These are phyloP conservation scores for Dasypolia templi DNA, from an alignment of 2,888 invertebrate species.

Conservation along the genomic window DNA sequence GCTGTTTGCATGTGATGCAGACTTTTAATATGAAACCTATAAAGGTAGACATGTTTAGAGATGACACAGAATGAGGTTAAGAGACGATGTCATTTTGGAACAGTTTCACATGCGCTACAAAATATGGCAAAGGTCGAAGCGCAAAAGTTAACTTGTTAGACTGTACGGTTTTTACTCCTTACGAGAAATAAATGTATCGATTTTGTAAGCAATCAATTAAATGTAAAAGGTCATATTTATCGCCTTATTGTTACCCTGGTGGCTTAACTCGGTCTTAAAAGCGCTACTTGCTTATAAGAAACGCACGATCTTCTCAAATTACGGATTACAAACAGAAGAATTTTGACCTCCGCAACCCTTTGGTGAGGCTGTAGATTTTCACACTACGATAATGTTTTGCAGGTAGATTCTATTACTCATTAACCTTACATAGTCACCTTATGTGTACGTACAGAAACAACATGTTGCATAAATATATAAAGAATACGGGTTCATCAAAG, in stretches of 20 bases:
- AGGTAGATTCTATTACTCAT: conserved; percentile 28
- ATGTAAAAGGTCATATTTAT: conserved; percentile 4
- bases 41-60: conserved; percentile 15
- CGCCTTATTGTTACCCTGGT: conserved; percentile 23
- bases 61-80: conserved; percentile 15
- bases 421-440: conserved; percentile 9
- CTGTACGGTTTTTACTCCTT: background rate
- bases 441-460: background rate
- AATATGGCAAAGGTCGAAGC: conserved; percentile 3
- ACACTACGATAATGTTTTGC: conserved; percentile 37
- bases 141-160: background rate
- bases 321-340: conserved; percentile 22
- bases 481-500: background rate
- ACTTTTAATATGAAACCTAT: conserved; percentile 24
- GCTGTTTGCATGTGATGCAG: too few relatives aligned
- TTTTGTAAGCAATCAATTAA: conserved; percentile 4
- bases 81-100: conserved; percentile 8
- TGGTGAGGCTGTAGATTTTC: conserved; percentile 33
- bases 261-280: background rate
- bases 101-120: background rate
- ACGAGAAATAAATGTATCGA: background rate
- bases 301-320: conserved; percentile 34
- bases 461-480: background rate
- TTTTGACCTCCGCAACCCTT: conserved; percentile 37
- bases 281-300: background rate